phyloP scores from a whole-genome alignment of 1,140 invertebrate genomes.

The Heliconius hewitsoni region DNA sequence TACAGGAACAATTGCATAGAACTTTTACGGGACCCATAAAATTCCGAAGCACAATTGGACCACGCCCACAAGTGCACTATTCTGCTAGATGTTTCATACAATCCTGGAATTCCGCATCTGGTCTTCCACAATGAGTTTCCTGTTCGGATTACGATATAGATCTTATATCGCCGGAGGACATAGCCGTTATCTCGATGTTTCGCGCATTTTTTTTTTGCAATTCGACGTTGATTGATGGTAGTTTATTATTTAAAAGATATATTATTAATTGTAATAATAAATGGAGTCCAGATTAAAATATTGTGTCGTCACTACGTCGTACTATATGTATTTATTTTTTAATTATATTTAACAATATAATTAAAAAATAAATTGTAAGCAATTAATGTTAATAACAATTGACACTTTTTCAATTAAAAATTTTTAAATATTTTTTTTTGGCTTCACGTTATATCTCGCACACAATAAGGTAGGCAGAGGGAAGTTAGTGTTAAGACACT shows the following conservation, averaged over 20 bases:
- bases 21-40: conserved; percentile 40
- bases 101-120: conserved; percentile 78
- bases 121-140: conserved; percentile 72
- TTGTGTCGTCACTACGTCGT: too few relatives aligned
- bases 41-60: conserved; percentile 61
- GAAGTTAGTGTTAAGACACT: too few relatives aligned
- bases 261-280: neutral
- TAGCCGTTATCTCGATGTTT: conserved; percentile 41
- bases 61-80: conserved; percentile 71
- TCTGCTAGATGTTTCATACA: conserved; percentile 46
- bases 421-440: too few relatives aligned
- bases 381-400: too few relatives aligned
- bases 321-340: too few relatives aligned
- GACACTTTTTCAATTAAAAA: too few relatives aligned
- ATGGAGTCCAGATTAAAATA: neutral
- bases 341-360: too few relatives aligned
- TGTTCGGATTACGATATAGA: conserved; percentile 78
- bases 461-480: too few relatives aligned
- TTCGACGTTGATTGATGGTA: conserved; percentile 45
- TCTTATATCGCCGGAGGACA: conserved; percentile 67
- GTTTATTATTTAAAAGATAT: neutral
- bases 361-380: too few relatives aligned
- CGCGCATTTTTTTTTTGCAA: conserved; percentile 23
- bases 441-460: too few relatives aligned
- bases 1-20: conserved; percentile 39